Conservation (phyloP, 2,113 vertebrate genomes). For the Paramisgurnus dabryanus region DNA sequence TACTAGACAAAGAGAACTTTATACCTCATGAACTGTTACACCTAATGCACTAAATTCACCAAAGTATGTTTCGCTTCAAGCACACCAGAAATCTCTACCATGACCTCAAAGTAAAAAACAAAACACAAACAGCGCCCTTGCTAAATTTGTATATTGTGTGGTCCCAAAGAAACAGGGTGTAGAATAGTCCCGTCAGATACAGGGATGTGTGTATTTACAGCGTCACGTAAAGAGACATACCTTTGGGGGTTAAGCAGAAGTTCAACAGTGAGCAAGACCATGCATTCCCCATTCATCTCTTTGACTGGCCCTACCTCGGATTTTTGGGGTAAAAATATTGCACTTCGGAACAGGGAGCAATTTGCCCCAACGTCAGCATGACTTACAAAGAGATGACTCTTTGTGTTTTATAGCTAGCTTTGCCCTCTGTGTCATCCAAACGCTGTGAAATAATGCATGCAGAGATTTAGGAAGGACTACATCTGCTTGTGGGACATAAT, state of each 20-base stretch:
- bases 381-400: constrained; percentile 56
- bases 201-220: constrained; percentile 45
- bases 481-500: background rate
- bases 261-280: constrained; percentile 48
- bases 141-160: constrained; percentile 15
- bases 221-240: constrained; percentile 46
- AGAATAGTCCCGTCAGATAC: constrained; percentile 25
- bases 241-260: constrained; percentile 48
- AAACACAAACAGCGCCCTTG: background rate
- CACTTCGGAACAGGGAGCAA: constrained; percentile 50
- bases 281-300: constrained; percentile 53
- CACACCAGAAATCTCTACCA: background rate
- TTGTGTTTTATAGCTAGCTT: constrained; percentile 45
- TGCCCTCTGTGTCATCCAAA: constrained; percentile 48
- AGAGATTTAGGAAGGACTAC: constrained; percentile 40
- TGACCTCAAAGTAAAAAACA: background rate
- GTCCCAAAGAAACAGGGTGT: constrained; percentile 15
- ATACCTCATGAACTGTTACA: constrained; percentile 32
- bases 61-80: background rate
- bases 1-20: constrained; percentile 65
- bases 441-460: constrained; percentile 37
- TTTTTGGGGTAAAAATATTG: constrained; percentile 51
- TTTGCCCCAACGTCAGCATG: constrained; percentile 56
- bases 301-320: constrained; percentile 41
- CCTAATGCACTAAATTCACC: background rate